A percentile compares a stretch with the other conserved stretches of the same genome.
Evolutionary conservation across 2,113 vertebrate genomes (phyloP).

Genomic region (Phalacrocorax carbo): DNA sequence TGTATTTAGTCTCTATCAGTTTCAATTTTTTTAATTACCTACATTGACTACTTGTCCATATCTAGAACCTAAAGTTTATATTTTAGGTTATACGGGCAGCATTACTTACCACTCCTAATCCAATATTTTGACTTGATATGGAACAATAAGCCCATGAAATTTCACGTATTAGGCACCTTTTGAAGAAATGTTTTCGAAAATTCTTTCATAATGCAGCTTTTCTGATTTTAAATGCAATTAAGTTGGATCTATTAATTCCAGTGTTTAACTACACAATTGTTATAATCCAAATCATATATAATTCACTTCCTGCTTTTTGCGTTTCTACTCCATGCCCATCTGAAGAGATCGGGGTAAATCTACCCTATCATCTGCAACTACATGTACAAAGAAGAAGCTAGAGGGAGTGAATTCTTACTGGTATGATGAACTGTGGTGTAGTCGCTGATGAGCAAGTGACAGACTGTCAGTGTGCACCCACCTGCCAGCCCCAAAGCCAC

Average conservation of each 20-base stretch:
- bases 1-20: not conserved
- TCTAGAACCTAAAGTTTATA: not conserved
- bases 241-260: not conserved
- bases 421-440: rapidly evolving
- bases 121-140: not conserved
- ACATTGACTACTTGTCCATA: not conserved
- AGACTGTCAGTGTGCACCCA: not conserved
- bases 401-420: not conserved
- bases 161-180: not conserved
- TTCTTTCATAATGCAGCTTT: not conserved
- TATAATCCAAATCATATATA: not conserved
- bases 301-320: not conserved
- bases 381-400: rapidly evolving
- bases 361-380: not conserved
- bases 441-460: rapidly evolving
- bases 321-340: not conserved
- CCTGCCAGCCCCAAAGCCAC: not conserved
- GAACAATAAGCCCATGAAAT: not conserved
- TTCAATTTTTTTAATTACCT: not conserved
- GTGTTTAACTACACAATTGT: not conserved
- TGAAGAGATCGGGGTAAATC: not conserved
- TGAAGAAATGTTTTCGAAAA: not conserved
- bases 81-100: not conserved
- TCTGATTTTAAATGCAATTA: not conserved
- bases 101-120: not conserved